Evolutionary conservation across 92 coral and sea anemone genomes (phyloP), one percentile per base, ranked within the genome.

Genomic region (Parazoanthus swiftii): DNA sequence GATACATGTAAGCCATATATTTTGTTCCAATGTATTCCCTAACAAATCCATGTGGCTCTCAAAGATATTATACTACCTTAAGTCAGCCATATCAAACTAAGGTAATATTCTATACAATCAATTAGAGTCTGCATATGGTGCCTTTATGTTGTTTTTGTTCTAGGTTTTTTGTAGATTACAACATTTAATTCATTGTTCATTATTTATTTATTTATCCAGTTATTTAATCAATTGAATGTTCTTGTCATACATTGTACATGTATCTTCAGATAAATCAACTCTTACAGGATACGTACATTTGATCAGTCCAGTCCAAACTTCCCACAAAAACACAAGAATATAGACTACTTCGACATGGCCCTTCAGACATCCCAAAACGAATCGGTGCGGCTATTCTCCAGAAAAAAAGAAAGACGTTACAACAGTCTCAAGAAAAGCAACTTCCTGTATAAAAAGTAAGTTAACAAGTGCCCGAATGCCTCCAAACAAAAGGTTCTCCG

Each of bases 81-180:
- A 74, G 81, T 85, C 80, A 83, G 59, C 87, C 87, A 70, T 68
- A 83, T 83, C 68, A 66, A 83, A 83, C 87, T 83, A 85, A 85
- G 59, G 46, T 68, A 83, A 83, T 83, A 83, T 83, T 83, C 77
- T 51, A 74, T 86, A 76, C 89, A 77, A 77, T 86, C 79, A 79
- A 88, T 79, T 79, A 67, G 90, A 88, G 90, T 88, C 79, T 88
- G 90, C 90, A 88, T 88, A 0, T 88, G 90, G 81, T 88, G 59
- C 90, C 90, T 88, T 88, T 80, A 88, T 80, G 90, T 88, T 88
- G 86, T 80, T 88, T 88, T 88, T 80, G 90, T 88, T 88, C 80
- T 88, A 88, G 68, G 90, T 67, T 88, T 88, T 71, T 88, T 85
- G 88, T 85, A 80, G 80, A 85, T 85, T 88, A 80, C 90, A 88